Percentiles rank a stretch among this genome's conserved stretches.
Conservation (phyloP, 2,113 vertebrate genomes). For the Antechinus stuartii region DNA sequence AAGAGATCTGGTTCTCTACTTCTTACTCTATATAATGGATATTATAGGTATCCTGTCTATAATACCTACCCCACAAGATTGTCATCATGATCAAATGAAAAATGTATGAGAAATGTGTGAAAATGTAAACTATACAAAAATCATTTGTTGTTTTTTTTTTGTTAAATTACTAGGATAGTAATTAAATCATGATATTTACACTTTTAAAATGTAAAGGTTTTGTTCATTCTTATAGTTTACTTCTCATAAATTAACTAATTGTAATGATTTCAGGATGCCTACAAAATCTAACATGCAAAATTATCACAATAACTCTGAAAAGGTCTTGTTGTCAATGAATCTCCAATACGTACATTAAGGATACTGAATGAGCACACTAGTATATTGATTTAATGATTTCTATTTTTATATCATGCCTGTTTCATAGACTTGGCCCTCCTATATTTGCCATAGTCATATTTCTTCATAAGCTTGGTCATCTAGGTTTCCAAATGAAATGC, state of each 20-base stretch:
- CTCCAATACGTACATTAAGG: conserved; percentile 5
- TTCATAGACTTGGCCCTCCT: conserved; percentile 44
- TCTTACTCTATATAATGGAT: not conserved
- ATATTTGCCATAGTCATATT: conserved; percentile 50
- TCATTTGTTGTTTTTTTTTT: not conserved
- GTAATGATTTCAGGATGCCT: not conserved
- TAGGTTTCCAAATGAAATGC: conserved; percentile 78
- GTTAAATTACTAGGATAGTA: not conserved
- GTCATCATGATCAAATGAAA: not conserved
- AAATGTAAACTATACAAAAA: not conserved
- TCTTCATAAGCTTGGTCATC: conserved; percentile 69
- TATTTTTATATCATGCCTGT: conserved; percentile 49
- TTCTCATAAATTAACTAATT: not conserved
- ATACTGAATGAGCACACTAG: not conserved
- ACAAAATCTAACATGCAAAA: conserved; percentile 7
- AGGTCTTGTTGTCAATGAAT: not conserved
- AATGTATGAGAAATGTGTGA: not conserved
- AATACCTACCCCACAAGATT: not conserved
- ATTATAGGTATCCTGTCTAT: not conserved
- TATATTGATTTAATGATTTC: conserved; percentile 25
- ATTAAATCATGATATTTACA: not conserved
- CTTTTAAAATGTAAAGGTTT: not conserved
- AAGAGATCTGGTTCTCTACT: not conserved
- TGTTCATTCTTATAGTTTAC: not conserved
- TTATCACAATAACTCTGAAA: conserved; percentile 34